Percentiles rank a stretch among this genome's conserved stretches.
Conservation (phyloP, 2,113 vertebrate species). For the Callorhinus ursinus region DNA sequence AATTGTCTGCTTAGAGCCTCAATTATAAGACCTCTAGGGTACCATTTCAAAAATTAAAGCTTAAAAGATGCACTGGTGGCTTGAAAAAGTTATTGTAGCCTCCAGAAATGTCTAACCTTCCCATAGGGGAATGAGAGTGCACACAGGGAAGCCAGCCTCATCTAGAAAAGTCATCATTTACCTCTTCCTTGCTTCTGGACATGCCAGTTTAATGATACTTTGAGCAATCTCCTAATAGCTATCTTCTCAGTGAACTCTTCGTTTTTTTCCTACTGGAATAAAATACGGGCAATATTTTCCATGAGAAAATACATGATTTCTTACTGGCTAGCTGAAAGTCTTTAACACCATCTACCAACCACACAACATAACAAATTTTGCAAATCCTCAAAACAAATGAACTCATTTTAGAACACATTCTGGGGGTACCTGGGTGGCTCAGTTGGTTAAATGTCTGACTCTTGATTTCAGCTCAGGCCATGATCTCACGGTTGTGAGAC, state of each 20-base stretch:
- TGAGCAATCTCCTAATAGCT: not conserved
- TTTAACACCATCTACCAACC: not conserved
- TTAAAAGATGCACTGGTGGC: not conserved
- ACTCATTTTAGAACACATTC: not conserved
- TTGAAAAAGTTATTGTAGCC: not conserved
- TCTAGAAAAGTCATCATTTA: not conserved
- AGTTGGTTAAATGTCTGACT: not conserved
- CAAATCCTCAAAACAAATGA: not conserved
- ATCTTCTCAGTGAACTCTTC: not conserved
- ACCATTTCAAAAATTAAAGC: constrained; percentile 44
- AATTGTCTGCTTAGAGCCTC: constrained; percentile 41
- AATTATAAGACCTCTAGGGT: not conserved
- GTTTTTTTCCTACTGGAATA: not conserved
- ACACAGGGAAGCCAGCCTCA: not conserved
- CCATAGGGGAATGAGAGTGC: accelerated
- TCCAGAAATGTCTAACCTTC: not conserved
- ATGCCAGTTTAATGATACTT: not conserved
- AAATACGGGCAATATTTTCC: not conserved
- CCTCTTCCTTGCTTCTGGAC: not conserved
- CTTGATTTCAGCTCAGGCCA: not conserved
- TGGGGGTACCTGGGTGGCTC: not conserved
- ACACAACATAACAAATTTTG: not conserved
- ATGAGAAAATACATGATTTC: not conserved
- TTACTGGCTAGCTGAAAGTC: not conserved
- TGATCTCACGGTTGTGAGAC: not conserved